Conservation (phyloP, 2,113 vertebrate genomes). For the Callithrix jacchus region DNA sequence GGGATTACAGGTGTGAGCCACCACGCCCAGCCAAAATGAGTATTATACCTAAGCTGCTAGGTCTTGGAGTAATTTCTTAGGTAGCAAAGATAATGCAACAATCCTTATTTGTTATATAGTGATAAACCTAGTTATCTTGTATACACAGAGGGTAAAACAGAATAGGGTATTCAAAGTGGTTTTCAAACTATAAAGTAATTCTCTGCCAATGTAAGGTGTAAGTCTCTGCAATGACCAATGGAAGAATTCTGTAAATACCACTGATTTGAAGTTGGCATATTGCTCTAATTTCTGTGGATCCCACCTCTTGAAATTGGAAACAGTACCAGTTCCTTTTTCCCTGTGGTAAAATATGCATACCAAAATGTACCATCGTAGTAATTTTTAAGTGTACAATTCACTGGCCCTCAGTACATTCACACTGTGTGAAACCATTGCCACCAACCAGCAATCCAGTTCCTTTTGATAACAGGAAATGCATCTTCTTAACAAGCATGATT, state of each 20-base stretch:
- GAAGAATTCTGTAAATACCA: background rate
- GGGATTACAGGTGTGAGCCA: too few relatives aligned
- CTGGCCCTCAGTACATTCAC: background rate
- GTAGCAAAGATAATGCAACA: background rate
- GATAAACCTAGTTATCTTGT: background rate
- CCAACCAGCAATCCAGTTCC: background rate
- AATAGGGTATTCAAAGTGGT: background rate
- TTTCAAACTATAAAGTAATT: background rate
- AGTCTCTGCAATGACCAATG: background rate
- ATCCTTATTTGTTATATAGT: background rate
- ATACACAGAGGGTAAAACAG: background rate
- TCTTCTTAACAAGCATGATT: background rate
- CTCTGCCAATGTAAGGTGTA: background rate
- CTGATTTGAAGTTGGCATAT: background rate
- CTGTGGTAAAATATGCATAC: background rate
- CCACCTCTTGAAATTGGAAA: background rate
- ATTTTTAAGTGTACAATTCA: background rate
- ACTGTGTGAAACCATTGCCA: too few relatives aligned
- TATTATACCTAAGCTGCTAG: background rate
- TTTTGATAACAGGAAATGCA: conserved; percentile 20
- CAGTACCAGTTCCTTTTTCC: background rate
- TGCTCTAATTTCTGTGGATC: background rate
- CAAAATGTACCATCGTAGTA: background rate
- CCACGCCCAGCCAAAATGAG: too few relatives aligned
- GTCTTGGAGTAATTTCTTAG: background rate